These are phyloP conservation scores for Cosmorhoe ocellata DNA, from an alignment of 2,888 invertebrate genomes.

Conservation along the genomic window DNA sequence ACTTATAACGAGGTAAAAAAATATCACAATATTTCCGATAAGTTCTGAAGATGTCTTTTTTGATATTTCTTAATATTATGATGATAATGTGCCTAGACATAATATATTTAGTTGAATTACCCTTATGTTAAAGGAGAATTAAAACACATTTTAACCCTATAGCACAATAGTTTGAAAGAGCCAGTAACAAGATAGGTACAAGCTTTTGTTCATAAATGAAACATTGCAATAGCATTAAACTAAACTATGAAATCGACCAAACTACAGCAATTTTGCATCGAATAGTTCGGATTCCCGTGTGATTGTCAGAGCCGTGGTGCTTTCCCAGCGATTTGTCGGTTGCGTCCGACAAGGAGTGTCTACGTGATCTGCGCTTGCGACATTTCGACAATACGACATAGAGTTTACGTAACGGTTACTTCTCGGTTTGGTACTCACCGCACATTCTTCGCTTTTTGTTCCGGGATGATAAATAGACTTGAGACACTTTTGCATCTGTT, in stretches of 20 bases:
- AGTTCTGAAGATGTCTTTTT: no score
- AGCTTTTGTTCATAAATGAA: constrained; percentile 6
- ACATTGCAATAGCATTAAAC: constrained; percentile 5
- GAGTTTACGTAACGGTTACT: constrained; percentile 58
- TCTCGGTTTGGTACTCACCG: constrained; percentile 33
- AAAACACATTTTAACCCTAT: no score
- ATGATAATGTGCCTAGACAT: no score
- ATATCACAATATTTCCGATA: no score
- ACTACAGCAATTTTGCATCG: constrained; percentile 27
- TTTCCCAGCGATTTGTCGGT: constrained; percentile 58
- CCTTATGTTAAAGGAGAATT: no score
- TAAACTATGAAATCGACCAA: constrained; percentile 18
- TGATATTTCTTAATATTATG: no score
- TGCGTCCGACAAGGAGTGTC: constrained; percentile 51
- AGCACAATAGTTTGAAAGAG: no score
- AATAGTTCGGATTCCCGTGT: constrained; percentile 53
- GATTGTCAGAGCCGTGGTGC: constrained; percentile 53
- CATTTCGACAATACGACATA: constrained; percentile 65
- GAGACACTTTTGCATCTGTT: constrained; percentile 34
- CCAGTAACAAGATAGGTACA: not conserved
- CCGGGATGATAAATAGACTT: constrained; percentile 36
- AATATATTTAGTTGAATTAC: no score
- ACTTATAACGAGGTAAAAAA: no score
- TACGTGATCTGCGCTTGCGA: constrained; percentile 69
- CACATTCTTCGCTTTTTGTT: constrained; percentile 37